phyloP scores from a whole-genome alignment of 2,797 vertebrate species.

The Lithobates pipiens region DNA sequence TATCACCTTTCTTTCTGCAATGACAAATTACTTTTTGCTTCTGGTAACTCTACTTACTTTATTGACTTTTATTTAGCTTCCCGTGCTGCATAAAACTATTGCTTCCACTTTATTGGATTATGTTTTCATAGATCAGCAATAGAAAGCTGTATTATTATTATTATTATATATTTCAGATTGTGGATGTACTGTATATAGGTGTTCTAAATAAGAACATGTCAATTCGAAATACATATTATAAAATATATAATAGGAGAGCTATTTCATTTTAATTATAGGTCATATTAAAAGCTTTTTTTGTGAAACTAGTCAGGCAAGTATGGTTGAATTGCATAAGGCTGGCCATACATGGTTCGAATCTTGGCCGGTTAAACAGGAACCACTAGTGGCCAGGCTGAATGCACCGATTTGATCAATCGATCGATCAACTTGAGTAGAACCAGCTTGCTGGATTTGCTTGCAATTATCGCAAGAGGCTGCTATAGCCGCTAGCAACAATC shows the following conservation, averaged over 20 bases:
- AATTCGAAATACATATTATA: constrained; percentile 3
- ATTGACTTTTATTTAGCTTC: constrained; percentile 53
- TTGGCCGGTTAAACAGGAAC: too few relatives aligned
- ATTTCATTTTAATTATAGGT: not conserved
- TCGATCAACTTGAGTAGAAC: too few relatives aligned
- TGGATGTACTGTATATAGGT: not conserved
- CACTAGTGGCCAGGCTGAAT: too few relatives aligned
- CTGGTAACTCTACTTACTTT: constrained; percentile 48
- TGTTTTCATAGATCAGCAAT: constrained; percentile 21
- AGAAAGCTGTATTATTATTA: constrained; percentile 31
- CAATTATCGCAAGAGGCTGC: too few relatives aligned
- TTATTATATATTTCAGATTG: constrained; percentile 17
- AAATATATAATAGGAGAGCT: not conserved
- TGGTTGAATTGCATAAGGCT: too few relatives aligned
- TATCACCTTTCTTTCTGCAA: constrained; percentile 24
- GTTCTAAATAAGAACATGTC: not conserved
- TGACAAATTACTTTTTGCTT: constrained; percentile 45
- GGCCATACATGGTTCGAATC: too few relatives aligned
- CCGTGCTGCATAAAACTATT: constrained; percentile 18
- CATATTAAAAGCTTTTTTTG: too few relatives aligned
- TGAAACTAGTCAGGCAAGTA: too few relatives aligned
- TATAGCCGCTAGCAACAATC: too few relatives aligned
- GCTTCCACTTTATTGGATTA: constrained; percentile 20
- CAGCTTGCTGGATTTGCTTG: too few relatives aligned
- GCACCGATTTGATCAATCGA: too few relatives aligned